Conservation (phyloP, 2,113 vertebrate species). For the Proteles cristata region DNA sequence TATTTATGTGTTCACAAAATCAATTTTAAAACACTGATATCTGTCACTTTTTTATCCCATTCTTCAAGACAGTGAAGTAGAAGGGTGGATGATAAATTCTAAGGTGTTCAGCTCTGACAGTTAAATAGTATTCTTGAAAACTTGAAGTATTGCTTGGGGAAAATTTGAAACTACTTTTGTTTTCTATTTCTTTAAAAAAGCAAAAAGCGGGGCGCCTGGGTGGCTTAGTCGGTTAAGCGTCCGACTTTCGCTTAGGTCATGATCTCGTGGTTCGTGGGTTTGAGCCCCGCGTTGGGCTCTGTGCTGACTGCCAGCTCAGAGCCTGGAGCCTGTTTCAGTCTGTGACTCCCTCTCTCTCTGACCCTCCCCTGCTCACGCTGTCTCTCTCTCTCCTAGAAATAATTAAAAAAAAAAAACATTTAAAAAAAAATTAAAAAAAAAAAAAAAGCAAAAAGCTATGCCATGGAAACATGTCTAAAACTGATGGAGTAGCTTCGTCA, state of each 20-base stretch:
- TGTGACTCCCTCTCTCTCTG: too few species aligned
- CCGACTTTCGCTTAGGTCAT: too few species aligned
- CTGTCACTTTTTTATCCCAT: constrained; percentile 62
- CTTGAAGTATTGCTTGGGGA: constrained; percentile 23
- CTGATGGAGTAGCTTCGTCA: neutral
- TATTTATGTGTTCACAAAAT: constrained; percentile 67
- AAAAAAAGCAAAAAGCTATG: constrained; percentile 55
- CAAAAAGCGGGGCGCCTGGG: too few species aligned
- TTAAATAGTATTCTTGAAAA: constrained; percentile 46
- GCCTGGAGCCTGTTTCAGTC: too few species aligned
- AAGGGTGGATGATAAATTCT: constrained; percentile 53
- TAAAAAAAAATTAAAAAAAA: too few species aligned
- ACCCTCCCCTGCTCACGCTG: too few species aligned
- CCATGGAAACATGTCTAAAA: neutral
- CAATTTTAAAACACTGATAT: constrained; percentile 58
- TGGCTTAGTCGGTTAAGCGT: too few species aligned
- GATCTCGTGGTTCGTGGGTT: too few species aligned
- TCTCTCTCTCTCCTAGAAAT: too few species aligned
- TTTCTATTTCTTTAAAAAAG: neutral
- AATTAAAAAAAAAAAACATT: too few species aligned
- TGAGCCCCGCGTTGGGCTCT: too few species aligned
- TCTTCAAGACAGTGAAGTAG: constrained; percentile 38
- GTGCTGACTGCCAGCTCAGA: too few species aligned
- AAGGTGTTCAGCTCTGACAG: constrained; percentile 35
- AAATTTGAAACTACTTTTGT: constrained; percentile 53